Evolutionary conservation across 2,113 vertebrate species (phyloP).

Genomic region (Toxostoma redivivum): DNA sequence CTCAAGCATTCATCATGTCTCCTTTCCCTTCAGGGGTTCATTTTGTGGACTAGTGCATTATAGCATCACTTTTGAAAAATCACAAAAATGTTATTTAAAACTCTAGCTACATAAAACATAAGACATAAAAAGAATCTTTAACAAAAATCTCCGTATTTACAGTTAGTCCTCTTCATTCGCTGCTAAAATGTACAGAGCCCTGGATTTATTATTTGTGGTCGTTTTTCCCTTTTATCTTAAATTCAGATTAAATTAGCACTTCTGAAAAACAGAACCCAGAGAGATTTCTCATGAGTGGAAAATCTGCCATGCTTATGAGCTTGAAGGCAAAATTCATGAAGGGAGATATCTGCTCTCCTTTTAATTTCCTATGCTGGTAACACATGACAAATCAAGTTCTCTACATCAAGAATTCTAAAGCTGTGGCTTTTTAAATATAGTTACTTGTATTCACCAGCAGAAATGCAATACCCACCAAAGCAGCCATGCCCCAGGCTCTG

Average conservation of each 20-base stretch:
- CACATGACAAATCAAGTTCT: not conserved
- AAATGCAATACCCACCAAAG: not conserved
- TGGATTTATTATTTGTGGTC: not conserved
- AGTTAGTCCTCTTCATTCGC: not conserved
- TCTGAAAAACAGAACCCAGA: not conserved
- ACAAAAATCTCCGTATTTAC: not conserved
- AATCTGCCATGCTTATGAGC: not conserved
- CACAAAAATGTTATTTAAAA: not conserved
- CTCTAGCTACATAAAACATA: not conserved
- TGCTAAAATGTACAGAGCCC: not conserved
- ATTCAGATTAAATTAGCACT: slow-evolving; percentile 25
- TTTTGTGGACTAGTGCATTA: not conserved
- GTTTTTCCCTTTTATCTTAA: not conserved
- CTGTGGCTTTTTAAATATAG: not conserved
- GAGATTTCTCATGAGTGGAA: not conserved
- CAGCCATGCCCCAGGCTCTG: accelerated
- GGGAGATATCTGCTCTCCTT: not conserved
- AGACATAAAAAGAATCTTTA: not conserved
- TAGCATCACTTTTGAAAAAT: not conserved
- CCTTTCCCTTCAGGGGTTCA: not conserved
- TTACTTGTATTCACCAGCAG: not conserved
- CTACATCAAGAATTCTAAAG: not conserved
- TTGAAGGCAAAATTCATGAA: not conserved
- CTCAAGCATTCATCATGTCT: not conserved
- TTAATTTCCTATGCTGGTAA: not conserved